Evolutionary conservation across 2,113 vertebrate species (phyloP).

Genomic region (Platysternon megacephalum): DNA sequence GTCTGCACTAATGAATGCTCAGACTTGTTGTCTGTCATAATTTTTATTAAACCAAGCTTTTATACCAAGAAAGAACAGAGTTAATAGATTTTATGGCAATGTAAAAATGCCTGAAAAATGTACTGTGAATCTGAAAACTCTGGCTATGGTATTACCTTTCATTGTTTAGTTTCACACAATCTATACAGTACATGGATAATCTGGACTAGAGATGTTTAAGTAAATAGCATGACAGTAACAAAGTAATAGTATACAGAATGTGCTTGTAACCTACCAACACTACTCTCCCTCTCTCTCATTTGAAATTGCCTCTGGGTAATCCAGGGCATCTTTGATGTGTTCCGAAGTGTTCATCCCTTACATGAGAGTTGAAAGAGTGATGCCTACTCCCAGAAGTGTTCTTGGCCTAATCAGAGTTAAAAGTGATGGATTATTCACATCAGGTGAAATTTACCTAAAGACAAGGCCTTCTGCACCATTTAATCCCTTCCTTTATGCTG

Average conservation of each 20-base stretch:
- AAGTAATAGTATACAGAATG: background rate
- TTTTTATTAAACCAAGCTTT: background rate
- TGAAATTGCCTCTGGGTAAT: background rate
- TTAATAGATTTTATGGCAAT: background rate
- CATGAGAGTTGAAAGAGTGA: background rate
- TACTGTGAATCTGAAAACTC: background rate
- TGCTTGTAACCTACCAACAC: background rate
- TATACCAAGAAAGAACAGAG: background rate
- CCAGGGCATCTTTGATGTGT: background rate
- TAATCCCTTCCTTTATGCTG: background rate
- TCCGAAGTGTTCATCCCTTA: background rate
- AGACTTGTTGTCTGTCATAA: background rate
- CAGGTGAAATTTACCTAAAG: background rate
- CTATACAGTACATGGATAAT: background rate
- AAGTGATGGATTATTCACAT: background rate
- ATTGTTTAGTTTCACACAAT: background rate
- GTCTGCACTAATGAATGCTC: background rate
- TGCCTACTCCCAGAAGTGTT: background rate
- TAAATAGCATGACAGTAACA: background rate
- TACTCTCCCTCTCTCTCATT: background rate
- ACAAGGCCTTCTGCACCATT: fast-evolving
- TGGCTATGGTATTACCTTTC: background rate
- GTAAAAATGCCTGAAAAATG: background rate
- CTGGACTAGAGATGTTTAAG: background rate
- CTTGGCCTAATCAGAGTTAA: background rate